Evolutionary conservation across 2,797 vertebrate species (phyloP), one percentile per base, ranked within the genome.

Genomic region (Steatocranus sp.): DNA sequence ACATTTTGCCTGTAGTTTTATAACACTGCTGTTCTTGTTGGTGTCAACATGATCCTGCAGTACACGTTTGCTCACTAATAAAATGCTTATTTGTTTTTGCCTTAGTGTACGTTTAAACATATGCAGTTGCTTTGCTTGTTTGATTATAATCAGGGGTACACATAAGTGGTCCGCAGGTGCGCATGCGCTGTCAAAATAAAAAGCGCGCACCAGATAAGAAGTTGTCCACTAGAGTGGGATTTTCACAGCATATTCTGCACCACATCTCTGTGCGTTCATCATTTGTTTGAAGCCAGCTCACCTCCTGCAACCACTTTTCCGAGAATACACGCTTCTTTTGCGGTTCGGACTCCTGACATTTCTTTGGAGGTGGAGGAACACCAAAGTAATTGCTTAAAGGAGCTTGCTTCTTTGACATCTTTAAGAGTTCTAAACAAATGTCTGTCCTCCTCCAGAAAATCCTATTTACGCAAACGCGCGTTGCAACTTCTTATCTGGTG

Each of bases 51-150:
- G 73, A 83, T 25, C 78, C 34, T 2, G 5, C 43, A 77, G 25
- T 43, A 75, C 70, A 84, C 48, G 70, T 49, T 30, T 48, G 74
- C 38, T 54, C 17, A 38, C 83, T 79, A 78, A 86, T 87, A 74
- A 25, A 84, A 81, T 36, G 61, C 58, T 46, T 82, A 70, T 43
- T 75, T 56, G 7, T 84, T 82, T 84, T 79, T 77, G 46, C 66
- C 15, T 14, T 4, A 54, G 27, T 76, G 68, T 66, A 12, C 80
- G 12, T 82, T 80, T 85, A 11, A 48, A 18, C 48, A 50, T 34
- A 53, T 56, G 70, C 2, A 80, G 56, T 78, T 81, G 54, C 43
- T 78, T 86, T 68, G 68, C 36, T 86, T 68, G 54, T 85, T 87
- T 82, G 32, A 84, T 79, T 79, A 73, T 80, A 49, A n/a, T 49